Evolutionary conservation across 1,140 invertebrate genomes (phyloP), one percentile per base, ranked within the genome.

Genomic region (Megalonaias nervosa): DNA sequence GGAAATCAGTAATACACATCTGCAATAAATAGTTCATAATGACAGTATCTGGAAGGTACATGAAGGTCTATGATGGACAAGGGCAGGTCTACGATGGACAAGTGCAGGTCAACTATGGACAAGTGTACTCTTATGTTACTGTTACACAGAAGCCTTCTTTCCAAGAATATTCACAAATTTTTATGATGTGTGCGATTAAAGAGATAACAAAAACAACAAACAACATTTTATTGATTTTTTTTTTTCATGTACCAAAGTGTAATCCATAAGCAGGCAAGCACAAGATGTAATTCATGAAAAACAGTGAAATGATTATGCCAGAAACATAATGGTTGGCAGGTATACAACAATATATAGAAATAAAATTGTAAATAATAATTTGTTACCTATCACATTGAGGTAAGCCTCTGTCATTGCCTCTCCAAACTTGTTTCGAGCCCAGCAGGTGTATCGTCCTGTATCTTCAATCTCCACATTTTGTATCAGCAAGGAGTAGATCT

Each of bases 401-500:
- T 88, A 84, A 11, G 89, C 88, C 74, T 91, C 88, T 6, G 88
- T 86, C 69, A 86, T 86, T 23, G 89, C 87, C 72, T 89, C 71
- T 91, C 97, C 92, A 72, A 89, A 87, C 80, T 89, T 87, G 82
- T 92, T 93, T 17, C 84, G 92, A 64, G 95, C 90, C 78, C 94
- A 92, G 75, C 91, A 90, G 17, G 85, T 86, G 78, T 92, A 93
- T n/a, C 85, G 87, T 16, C 92, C 92, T 1, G 94, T 92, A 68
- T 94, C 94, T 23, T 92, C 92, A 1, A 96, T 92, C 9, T 85
- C 82, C 0, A 89, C 93, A 2, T 94, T 94, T 9, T 93, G 93
- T 60, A 99, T 95, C 62, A 94, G 94, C 16, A 99, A 91, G 0
- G 94, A 94, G 86, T 97, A 95, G 2, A 93, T 94, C 89, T 98